A percentile compares a stretch with the other conserved stretches of the same genome.
phyloP scores from a whole-genome alignment of 2,113 vertebrate species.

The Daubentonia madagascariensis region DNA sequence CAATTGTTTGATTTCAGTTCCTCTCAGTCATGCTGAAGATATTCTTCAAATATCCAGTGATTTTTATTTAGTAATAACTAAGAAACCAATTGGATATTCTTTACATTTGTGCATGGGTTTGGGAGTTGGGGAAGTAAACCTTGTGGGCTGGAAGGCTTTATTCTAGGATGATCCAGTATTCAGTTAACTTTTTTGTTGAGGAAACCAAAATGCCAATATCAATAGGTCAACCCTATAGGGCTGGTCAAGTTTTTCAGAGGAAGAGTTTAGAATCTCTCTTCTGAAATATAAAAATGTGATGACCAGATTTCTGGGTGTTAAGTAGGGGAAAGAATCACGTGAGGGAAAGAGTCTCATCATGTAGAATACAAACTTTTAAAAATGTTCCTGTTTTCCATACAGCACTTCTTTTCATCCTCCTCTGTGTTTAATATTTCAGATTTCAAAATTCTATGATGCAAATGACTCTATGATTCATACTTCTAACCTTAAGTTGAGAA shows the following conservation, averaged over 20 bases:
- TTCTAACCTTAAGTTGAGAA: neutral
- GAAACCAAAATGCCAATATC: neutral
- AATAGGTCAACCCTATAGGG: neutral
- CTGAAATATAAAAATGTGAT: neutral
- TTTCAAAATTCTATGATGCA: neutral
- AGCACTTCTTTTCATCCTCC: neutral
- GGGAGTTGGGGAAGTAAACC: neutral
- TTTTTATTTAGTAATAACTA: neutral
- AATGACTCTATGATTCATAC: neutral
- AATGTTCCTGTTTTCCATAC: neutral
- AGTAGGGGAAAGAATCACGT: neutral
- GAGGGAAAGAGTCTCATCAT: neutral
- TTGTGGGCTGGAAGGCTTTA: neutral
- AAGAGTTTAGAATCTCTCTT: neutral
- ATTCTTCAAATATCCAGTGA: neutral
- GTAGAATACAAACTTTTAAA: neutral
- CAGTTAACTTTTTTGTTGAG: neutral
- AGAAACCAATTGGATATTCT: neutral
- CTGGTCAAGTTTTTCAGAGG: neutral
- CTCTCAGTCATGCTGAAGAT: neutral
- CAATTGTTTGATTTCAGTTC: neutral
- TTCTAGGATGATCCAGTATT: neutral
- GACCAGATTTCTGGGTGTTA: neutral
- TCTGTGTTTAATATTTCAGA: neutral
- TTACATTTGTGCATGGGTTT: neutral